These are phyloP conservation scores for Onychostruthus taczanowskii DNA, from an alignment of 2,113 vertebrate genomes.

Conservation along the genomic window DNA sequence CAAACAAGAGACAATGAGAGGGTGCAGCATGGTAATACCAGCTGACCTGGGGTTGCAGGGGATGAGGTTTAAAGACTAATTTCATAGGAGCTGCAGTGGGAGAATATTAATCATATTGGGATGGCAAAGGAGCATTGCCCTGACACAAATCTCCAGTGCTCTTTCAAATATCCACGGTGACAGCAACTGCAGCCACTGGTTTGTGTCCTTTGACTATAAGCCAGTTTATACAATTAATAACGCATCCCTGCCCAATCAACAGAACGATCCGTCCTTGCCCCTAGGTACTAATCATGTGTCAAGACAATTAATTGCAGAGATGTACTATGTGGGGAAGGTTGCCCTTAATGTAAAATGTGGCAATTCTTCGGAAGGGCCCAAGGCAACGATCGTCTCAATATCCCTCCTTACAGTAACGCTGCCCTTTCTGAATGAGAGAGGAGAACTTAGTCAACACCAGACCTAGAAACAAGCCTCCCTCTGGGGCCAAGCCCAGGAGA, in stretches of 20 bases:
- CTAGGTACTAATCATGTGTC: slow-evolving; percentile 55
- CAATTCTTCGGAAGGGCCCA: neutral
- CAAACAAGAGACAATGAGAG: neutral
- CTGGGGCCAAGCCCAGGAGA: neutral
- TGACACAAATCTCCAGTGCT: neutral
- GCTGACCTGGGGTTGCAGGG: neutral
- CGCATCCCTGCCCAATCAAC: slow-evolving; percentile 13
- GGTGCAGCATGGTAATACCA: neutral
- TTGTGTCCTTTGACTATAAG: slow-evolving; percentile 39
- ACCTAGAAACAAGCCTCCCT: neutral
- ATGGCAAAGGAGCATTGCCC: neutral
- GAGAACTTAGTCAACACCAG: neutral
- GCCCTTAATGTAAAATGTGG: neutral
- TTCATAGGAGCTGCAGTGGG: neutral
- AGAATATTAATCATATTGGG: neutral
- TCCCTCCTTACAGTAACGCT: neutral
- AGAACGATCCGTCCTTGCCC: slow-evolving; percentile 36
- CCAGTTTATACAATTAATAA: slow-evolving; percentile 56
- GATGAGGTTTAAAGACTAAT: neutral
- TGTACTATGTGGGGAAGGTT: neutral
- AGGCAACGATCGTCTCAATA: neutral
- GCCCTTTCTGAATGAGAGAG: neutral
- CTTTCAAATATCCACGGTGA: neutral
- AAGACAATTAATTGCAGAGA: slow-evolving; percentile 44
- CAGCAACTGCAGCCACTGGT: neutral